These are phyloP conservation scores for Beris morrisii DNA, from an alignment of 2,888 invertebrate genomes.

Conservation along the genomic window DNA sequence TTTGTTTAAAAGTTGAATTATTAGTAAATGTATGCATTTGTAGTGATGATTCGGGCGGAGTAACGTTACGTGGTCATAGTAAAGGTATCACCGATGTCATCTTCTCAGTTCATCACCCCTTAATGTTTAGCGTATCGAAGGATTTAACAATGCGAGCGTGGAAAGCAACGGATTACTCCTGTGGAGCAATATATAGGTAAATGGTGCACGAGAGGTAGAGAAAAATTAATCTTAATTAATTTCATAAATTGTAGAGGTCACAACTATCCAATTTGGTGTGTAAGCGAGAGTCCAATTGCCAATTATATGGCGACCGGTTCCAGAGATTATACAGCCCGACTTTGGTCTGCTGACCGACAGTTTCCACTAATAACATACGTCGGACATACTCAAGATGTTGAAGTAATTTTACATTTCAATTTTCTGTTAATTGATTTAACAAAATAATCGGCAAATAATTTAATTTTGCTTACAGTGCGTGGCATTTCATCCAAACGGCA, in stretches of 20 bases:
- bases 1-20: not conserved
- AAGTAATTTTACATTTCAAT: slow-evolving; percentile 61
- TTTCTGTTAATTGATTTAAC: not conserved
- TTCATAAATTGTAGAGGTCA: slow-evolving; percentile 67
- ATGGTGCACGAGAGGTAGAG: not conserved
- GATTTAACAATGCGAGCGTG: slow-evolving; percentile 78
- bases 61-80: slow-evolving; percentile 71
- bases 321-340: slow-evolving; percentile 79
- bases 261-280: slow-evolving; percentile 86
- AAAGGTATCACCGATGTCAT: slow-evolving; percentile 67
- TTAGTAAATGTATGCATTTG: slow-evolving; percentile 18
- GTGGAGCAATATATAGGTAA: slow-evolving; percentile 70
- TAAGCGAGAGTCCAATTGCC: slow-evolving; percentile 71
- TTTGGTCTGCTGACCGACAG: slow-evolving; percentile 80
- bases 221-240: not conserved
- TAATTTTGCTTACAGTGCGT: slow-evolving; percentile 46
- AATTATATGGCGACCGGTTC: slow-evolving; percentile 88
- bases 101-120: slow-evolving; percentile 61
- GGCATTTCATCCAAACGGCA: slow-evolving; percentile 91
- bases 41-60: slow-evolving; percentile 62
- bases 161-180: slow-evolving; percentile 69
- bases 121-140: slow-evolving; percentile 71
- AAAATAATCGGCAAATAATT: not conserved
- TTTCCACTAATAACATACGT: slow-evolving; percentile 82
- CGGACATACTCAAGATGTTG: slow-evolving; percentile 87